Evolutionary conservation across 2,113 vertebrate genomes (phyloP), one percentile per base, ranked within the genome.

Genomic region (Lepisosteus oculatus): DNA sequence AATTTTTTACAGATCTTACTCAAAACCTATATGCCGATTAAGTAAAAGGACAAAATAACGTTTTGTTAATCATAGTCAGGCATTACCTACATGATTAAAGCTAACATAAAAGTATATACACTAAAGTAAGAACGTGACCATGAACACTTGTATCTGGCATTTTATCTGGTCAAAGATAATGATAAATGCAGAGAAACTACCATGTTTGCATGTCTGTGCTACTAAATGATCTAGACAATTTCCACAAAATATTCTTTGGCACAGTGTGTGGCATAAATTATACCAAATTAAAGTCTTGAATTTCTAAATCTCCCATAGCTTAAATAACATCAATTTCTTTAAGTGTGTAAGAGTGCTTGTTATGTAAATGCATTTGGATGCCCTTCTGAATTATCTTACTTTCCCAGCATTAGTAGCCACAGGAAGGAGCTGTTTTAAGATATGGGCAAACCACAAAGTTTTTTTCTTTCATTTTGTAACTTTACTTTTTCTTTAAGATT

Each of bases 131-230:
- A 55, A 41, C 47, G 55, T 5, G 7, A 54, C 15, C 17, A 3
- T 43, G 42, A 7, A 14, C 51, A 67, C 2, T 68, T 55, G 51
- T 54, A 47, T 68, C 66, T 55, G 66, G 55, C 15, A 51, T 68
- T 59, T 12, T 68, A 54, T 68, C 66, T 68, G 51, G 51, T 68
- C 66, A 68, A 54, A 68, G 51, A 55, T 68, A 68, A 68, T 68
- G 66, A 55, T 54, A n/a, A 8, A 4, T 59, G 15, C 8, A 29
- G 47, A 6, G 15, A 54, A n/a, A 29, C 4, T 47, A 15, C 47
- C 51, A 12, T 51, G 9, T 47, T 8, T 43, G 14, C 64, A 45
- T 66, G 45, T 55, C 51, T 68, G 66, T 17, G 51, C 43, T 45
- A n/a, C 43, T 66, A 44, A 66, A 66, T 66, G 45, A 66, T 66